Evolutionary conservation across 1,140 invertebrate species (phyloP).

Genomic region (Kradibia gibbosae): DNA sequence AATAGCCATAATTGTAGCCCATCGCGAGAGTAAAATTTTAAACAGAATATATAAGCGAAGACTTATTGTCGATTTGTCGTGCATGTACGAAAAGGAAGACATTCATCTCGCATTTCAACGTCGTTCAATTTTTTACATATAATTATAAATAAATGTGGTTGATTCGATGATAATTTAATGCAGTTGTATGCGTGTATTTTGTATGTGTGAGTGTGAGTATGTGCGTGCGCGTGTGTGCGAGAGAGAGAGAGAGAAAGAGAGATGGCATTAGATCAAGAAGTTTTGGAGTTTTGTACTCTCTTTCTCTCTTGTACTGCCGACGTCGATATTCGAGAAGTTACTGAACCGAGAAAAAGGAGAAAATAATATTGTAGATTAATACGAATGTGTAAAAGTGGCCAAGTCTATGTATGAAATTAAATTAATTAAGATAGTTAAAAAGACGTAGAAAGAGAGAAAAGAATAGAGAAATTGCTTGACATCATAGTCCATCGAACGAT

Average conservation of each 20-base stretch:
- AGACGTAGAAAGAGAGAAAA: neutral
- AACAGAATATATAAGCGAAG: neutral
- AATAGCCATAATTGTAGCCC: slow-evolving; percentile 4
- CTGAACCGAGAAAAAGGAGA: neutral
- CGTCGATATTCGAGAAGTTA: neutral
- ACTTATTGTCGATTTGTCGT: slow-evolving; percentile 4
- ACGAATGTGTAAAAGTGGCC: slow-evolving; percentile 44
- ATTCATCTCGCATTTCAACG: neutral
- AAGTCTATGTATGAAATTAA: slow-evolving; percentile 55
- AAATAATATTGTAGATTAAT: slow-evolving; percentile 12
- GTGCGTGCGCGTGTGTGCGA: too few species aligned
- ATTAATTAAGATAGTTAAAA: slow-evolving; percentile 49
- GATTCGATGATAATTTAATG: neutral
- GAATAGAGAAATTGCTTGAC: neutral
- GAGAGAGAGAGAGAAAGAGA: too few species aligned
- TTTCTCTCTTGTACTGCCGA: neutral
- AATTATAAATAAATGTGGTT: slow-evolving; percentile 20
- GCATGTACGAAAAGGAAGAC: neutral
- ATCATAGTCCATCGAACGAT: neutral
- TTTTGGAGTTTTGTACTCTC: slow-evolving; percentile 16
- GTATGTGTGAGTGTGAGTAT: too few species aligned
- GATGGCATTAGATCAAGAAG: neutral
- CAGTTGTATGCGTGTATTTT: neutral
- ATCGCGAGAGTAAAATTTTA: neutral
- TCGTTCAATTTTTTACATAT: slow-evolving; percentile 42